Evolutionary conservation across 2,113 vertebrate species (phyloP), one percentile per base, ranked within the genome.

Genomic region (Octodon degus): DNA sequence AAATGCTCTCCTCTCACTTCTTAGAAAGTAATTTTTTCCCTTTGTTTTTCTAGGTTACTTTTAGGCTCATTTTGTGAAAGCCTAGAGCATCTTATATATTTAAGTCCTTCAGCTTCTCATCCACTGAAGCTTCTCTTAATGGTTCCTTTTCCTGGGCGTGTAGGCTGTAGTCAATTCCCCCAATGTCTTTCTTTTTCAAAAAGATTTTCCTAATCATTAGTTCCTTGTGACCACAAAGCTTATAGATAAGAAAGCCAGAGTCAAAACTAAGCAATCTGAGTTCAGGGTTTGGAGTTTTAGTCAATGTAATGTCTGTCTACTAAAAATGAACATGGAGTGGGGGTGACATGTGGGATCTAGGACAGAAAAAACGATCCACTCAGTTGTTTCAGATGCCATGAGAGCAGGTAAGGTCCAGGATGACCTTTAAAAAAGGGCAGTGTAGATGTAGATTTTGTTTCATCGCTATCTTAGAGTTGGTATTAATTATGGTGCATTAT

Each of bases 31-130:
- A 79, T 40, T 90, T 94, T 76, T 53, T 53, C 37, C 63, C 63
- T 12, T 40, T 94, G 62, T 60, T 94, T 96, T 89, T 89, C 84
- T 85, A 72, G 24, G 43, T 91, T 95, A 94, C 2, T 63, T 63
- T 47, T 74, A 50, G 6, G n/a, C 68, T 92, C 22, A 89, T 72
- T 91, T 82, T 25, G 25, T 67, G 55, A 68, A 34, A 76, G 47
- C 34, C 65, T 79, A 20, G 77, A 86, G 55, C 19, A 47, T 82
- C 67, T 62, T 86, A 24, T 68, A 68, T 62, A n/a, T 37, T 89
- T 72, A 24, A 40, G 55, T 47, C 17, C 43, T 63, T 70, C 55
- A 70, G 19, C 67, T 20, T 81, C 37, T 86, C 27, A 68, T 27
- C 84, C 34, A 68, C 0, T 68, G 14, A 94, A 86, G 58, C 40